These are phyloP conservation scores for Labeo rohita DNA, from an alignment of 2,113 vertebrate species.

Conservation along the genomic window DNA sequence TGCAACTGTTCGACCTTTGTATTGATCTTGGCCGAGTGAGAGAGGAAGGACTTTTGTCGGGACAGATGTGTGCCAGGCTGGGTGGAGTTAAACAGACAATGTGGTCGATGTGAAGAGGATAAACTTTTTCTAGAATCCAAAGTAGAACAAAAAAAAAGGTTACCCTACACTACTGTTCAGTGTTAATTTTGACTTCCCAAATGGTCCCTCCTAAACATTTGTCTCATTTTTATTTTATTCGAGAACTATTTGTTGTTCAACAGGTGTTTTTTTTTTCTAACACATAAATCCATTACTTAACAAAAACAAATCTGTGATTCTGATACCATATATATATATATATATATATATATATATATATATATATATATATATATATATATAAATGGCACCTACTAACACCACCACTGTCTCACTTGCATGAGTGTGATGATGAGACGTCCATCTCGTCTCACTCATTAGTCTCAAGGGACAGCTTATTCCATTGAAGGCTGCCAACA, in stretches of 20 bases:
- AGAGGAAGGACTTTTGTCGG: background rate
- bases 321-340: background rate
- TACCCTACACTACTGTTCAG: background rate
- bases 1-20: constrained; percentile 43
- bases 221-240: too few relatives aligned
- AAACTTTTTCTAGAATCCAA: background rate
- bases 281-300: background rate
- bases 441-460: constrained; percentile 25
- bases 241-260: background rate
- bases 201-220: too few relatives aligned
- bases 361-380: too few relatives aligned
- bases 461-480: constrained; percentile 60
- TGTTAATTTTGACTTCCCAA: too few relatives aligned
- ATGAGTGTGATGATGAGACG: background rate
- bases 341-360: too few relatives aligned
- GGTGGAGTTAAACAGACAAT: background rate
- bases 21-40: constrained; percentile 45
- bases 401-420: background rate
- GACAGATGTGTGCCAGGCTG: constrained; percentile 34
- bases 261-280: background rate
- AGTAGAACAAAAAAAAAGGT: background rate
- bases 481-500: constrained; percentile 47
- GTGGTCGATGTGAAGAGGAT: background rate
- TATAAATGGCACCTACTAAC: background rate
- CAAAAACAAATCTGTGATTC: background rate